A percentile compares a stretch with the other conserved stretches of the same genome.
Conservation (phyloP, 1,140 invertebrate species). For the Lutraria rhynchaena region DNA sequence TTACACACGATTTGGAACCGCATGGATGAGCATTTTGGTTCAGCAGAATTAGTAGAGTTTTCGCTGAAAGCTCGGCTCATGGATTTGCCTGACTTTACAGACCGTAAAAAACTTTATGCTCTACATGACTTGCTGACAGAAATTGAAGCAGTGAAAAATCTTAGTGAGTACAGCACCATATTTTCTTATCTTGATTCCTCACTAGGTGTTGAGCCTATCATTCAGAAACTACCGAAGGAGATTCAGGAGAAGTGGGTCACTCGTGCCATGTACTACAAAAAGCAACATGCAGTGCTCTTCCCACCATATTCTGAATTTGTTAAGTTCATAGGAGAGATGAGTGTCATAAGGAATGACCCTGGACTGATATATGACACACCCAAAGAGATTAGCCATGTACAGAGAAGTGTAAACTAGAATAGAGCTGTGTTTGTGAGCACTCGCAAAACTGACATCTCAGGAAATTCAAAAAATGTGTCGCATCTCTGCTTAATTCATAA, state of each 20-base stretch:
- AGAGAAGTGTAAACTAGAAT: neutral
- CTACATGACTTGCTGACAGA: slow-evolving; percentile 58
- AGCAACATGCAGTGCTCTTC: slow-evolving; percentile 1
- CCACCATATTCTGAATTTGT: slow-evolving; percentile 50
- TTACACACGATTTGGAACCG: slow-evolving; percentile 56
- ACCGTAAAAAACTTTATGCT: slow-evolving; percentile 58
- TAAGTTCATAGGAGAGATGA: slow-evolving; percentile 45
- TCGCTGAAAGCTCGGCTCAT: slow-evolving; percentile 47
- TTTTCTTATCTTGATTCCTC: slow-evolving; percentile 9
- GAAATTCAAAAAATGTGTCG: neutral
- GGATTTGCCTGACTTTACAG: slow-evolving; percentile 54
- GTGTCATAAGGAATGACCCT: slow-evolving; percentile 56
- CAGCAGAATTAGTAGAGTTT: slow-evolving; percentile 58
- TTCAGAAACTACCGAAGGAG: slow-evolving; percentile 46
- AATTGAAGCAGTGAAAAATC: slow-evolving; percentile 58
- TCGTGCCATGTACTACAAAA: slow-evolving; percentile 41
- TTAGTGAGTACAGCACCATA: neutral
- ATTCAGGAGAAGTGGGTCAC: slow-evolving; percentile 60
- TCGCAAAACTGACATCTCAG: neutral
- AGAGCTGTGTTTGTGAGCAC: neutral
- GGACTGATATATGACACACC: neutral
- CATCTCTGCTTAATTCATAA: too few species aligned
- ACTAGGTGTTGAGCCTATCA: slow-evolving; percentile 26
- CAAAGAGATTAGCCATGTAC: neutral
- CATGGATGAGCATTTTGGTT: slow-evolving; percentile 60